These are phyloP conservation scores for Malthinus seriepunctatus DNA, from an alignment of 2,888 invertebrate species.

Conservation along the genomic window DNA sequence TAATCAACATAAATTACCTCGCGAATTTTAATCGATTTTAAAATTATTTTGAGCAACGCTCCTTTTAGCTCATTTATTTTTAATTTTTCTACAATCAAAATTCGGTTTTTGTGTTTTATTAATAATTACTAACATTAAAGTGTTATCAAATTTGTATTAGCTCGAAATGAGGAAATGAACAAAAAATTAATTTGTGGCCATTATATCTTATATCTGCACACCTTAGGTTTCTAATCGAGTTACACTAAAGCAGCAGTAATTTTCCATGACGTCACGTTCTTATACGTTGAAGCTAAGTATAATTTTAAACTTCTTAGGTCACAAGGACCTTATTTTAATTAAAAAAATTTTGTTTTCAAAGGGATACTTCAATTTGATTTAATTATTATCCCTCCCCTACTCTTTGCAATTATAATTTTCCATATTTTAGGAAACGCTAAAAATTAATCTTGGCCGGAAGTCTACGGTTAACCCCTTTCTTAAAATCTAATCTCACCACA, in stretches of 20 bases:
- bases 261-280: conserved; percentile 29
- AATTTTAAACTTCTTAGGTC: no score
- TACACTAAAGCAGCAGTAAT: conserved; percentile 9
- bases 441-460: no score
- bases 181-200: not conserved
- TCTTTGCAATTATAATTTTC: no score
- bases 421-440: no score
- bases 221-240: conserved; percentile 15
- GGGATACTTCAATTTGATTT: no score
- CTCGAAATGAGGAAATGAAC: not conserved
- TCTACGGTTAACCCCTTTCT: not conserved
- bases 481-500: no score
- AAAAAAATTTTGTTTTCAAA: no score
- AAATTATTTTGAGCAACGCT: not conserved
- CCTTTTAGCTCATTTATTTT: conserved; percentile 15
- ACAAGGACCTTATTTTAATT: no score
- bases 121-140: not conserved
- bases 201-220: conserved; percentile 8
- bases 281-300: not conserved
- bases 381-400: no score
- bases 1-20: no score
- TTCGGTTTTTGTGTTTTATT: not conserved
- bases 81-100: conserved; percentile 8
- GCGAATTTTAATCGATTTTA: no score
- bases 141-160: not conserved